phyloP scores from a whole-genome alignment of 1,140 invertebrate genomes.

The Protaetia brevitarsis region DNA sequence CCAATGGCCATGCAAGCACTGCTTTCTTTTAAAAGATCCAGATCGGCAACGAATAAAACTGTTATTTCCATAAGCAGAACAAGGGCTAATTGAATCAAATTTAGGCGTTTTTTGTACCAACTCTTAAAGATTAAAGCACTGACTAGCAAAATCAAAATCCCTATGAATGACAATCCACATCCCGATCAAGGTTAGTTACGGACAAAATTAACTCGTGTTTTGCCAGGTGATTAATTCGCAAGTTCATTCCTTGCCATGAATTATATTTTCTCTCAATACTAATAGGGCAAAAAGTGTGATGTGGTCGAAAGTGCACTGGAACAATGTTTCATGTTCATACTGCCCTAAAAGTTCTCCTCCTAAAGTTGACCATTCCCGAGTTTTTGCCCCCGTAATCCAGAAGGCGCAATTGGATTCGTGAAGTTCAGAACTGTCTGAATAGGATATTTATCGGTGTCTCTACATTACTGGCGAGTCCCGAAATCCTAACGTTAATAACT shows the following conservation, averaged over 20 bases:
- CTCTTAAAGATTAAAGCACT: constrained; percentile 57
- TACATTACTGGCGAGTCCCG: too few species aligned
- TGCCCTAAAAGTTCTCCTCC: too few species aligned
- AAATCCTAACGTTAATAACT: too few species aligned
- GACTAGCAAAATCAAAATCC: constrained; percentile 56
- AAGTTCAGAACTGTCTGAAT: too few species aligned
- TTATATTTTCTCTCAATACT: constrained; percentile 36
- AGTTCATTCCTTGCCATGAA: constrained; percentile 28
- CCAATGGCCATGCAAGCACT: constrained; percentile 43
- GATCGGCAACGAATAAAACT: constrained; percentile 54
- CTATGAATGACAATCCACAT: constrained; percentile 57
- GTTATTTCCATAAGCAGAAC: constrained; percentile 56
- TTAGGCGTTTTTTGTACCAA: constrained; percentile 58
- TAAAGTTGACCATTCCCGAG: too few species aligned
- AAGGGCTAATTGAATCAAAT: constrained; percentile 57
- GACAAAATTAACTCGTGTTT: constrained; percentile 57
- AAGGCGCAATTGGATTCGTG: too few species aligned
- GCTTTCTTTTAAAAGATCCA: constrained; percentile 45
- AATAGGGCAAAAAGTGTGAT: constrained; percentile 59
- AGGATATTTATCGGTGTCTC: too few species aligned
- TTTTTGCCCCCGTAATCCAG: too few species aligned
- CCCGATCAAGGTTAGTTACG: constrained; percentile 57
- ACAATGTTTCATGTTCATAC: too few species aligned
- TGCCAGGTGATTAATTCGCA: constrained; percentile 58
- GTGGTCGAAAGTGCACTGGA: constrained; percentile 48